A percentile compares a stretch with the other conserved stretches of the same genome.
Conservation (phyloP, 2,113 vertebrate species). For the Neotragus moschatus region DNA sequence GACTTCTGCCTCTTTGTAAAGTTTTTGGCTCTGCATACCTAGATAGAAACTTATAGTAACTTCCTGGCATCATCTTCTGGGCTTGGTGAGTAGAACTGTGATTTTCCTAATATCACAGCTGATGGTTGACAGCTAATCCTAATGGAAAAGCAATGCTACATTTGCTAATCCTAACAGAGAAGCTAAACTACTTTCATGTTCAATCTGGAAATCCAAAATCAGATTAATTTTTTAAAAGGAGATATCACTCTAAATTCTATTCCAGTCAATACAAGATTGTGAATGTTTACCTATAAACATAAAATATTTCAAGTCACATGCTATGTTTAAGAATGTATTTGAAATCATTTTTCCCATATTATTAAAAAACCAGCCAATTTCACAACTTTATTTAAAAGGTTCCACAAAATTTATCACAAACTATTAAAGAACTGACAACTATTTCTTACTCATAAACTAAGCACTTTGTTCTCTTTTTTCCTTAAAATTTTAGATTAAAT, state of each 20-base stretch:
- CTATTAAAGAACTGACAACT: background rate
- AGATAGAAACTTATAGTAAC: background rate
- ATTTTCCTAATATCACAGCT: constrained; percentile 25
- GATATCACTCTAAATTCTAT: background rate
- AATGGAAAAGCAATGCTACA: constrained; percentile 46
- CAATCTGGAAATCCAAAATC: constrained; percentile 18
- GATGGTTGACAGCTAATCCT: constrained; percentile 43
- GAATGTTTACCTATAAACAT: constrained; percentile 14
- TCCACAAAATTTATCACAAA: background rate
- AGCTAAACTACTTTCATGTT: constrained; percentile 31
- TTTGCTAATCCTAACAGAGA: constrained; percentile 52
- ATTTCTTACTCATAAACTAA: background rate
- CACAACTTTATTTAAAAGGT: background rate
- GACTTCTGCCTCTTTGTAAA: background rate
- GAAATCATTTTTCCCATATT: background rate
- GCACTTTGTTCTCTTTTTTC: background rate
- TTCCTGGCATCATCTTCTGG: background rate
- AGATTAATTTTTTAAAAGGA: constrained; percentile 5
- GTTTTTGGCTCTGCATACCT: background rate
- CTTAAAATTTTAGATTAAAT: background rate
- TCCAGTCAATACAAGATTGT: background rate
- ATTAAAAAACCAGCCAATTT: background rate
- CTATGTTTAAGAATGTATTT: background rate
- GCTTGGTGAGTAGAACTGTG: constrained; percentile 1
- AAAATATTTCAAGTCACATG: constrained; percentile 33